Conservation (phyloP, 2,797 vertebrate species). For the Eremophila alpestris region DNA sequence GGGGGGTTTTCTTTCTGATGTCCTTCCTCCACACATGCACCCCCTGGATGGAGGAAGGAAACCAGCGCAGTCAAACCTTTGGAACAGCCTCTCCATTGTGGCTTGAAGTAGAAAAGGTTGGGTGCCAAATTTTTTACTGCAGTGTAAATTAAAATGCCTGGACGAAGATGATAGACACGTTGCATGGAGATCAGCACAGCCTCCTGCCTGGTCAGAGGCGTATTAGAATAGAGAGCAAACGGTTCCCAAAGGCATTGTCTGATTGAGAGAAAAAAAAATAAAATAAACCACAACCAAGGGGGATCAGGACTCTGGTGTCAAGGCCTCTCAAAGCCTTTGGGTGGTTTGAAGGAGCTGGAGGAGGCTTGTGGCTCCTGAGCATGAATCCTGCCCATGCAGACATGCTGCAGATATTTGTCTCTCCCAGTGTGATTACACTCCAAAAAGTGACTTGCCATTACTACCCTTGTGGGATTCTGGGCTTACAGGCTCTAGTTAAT, state of each 20-base stretch:
- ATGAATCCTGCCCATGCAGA: constrained; percentile 41
- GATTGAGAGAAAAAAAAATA: background rate
- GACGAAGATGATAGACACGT: constrained; percentile 58
- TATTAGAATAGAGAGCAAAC: background rate
- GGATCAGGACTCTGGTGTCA: background rate
- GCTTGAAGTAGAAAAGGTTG: constrained; percentile 18
- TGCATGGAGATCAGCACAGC: background rate
- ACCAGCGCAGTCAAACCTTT: background rate
- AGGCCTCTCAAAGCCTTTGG: background rate
- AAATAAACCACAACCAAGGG: background rate
- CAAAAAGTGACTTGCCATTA: constrained; percentile 28
- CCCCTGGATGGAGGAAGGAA: background rate
- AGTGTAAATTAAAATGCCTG: constrained; percentile 74
- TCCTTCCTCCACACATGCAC: background rate
- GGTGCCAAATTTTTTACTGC: constrained; percentile 71
- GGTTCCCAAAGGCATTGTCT: background rate
- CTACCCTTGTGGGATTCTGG: constrained; percentile 16
- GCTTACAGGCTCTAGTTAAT: background rate
- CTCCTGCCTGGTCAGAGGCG: background rate
- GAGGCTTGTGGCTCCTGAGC: background rate
- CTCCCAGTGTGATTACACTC: constrained; percentile 38
- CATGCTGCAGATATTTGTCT: constrained; percentile 41
- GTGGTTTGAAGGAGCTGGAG: background rate
- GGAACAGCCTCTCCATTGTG: constrained; percentile 13
- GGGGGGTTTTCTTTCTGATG: background rate